Conservation (phyloP, 2,113 vertebrate species). For the Bubo bubo region DNA sequence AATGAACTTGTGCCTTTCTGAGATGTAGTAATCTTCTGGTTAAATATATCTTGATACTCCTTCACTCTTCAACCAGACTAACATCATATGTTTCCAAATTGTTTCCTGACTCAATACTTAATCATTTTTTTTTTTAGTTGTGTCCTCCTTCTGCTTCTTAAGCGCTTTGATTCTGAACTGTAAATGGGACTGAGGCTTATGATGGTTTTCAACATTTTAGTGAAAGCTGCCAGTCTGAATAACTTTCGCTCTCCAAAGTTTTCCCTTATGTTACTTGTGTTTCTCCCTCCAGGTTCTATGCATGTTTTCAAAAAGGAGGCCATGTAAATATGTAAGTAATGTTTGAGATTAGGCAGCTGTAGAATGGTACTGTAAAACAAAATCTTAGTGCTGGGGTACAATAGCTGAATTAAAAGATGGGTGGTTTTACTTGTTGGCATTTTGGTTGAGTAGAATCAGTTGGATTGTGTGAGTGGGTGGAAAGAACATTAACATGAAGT, state of each 20-base stretch:
- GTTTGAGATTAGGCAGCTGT: not conserved
- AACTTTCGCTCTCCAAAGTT: not conserved
- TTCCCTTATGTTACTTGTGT: not conserved
- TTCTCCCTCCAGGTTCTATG: not conserved
- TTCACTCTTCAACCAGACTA: not conserved
- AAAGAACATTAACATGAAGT: slow-evolving; percentile 50
- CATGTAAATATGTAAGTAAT: not conserved
- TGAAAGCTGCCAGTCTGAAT: not conserved
- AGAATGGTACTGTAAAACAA: not conserved
- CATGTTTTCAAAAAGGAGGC: not conserved
- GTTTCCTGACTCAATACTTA: not conserved
- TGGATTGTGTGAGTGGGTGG: slow-evolving; percentile 56
- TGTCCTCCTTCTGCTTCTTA: not conserved
- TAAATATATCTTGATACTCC: not conserved
- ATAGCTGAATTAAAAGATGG: slow-evolving; percentile 26
- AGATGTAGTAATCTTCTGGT: not conserved
- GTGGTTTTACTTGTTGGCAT: slow-evolving; percentile 27
- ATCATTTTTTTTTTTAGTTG: not conserved
- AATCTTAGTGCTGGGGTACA: not conserved
- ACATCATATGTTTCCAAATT: not conserved
- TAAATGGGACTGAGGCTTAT: not conserved
- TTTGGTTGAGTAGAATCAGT: slow-evolving; percentile 43
- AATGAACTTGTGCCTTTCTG: not conserved
- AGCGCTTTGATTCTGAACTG: not conserved
- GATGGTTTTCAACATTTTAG: not conserved